A percentile compares a stretch with the other conserved stretches of the same genome.
Evolutionary conservation across 2,797 vertebrate species (phyloP).

Genomic region (Etheostoma perlongum): DNA sequence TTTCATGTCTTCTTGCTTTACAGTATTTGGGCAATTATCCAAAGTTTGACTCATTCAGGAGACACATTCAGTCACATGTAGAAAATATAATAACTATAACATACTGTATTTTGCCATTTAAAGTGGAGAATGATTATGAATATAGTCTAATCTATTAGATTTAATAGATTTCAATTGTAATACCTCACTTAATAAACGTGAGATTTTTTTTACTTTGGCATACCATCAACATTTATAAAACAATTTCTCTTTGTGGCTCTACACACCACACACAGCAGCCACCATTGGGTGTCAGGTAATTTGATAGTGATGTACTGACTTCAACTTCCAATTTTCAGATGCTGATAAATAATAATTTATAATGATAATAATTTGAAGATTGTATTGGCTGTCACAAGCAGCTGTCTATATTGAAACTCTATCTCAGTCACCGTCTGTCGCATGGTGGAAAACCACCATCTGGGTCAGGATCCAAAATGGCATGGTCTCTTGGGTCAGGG

Average conservation of each 20-base stretch:
- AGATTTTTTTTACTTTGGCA: background rate
- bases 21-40: conserved; percentile 1
- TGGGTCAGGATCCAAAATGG: conserved; percentile 32
- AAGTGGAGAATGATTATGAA: background rate
- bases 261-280: background rate
- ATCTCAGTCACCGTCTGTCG: background rate
- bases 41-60: background rate
- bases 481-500: conserved; percentile 3
- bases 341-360: conserved; percentile 2
- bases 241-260: background rate
- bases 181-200: background rate
- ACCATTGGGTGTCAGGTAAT: background rate
- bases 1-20: background rate
- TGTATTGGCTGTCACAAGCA: conserved; percentile 5
- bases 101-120: conserved; percentile 4
- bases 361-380: background rate
- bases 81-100: background rate
- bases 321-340: background rate
- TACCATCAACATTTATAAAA: background rate
- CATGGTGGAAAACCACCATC: conserved; percentile 21
- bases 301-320: background rate
- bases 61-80: background rate
- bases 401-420: background rate
- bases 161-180: background rate
- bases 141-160: background rate